Base-by-base conservation (phyloP, 2,113 vertebrate genomes). In the Chiloscyllium plagiosum region DNA sequence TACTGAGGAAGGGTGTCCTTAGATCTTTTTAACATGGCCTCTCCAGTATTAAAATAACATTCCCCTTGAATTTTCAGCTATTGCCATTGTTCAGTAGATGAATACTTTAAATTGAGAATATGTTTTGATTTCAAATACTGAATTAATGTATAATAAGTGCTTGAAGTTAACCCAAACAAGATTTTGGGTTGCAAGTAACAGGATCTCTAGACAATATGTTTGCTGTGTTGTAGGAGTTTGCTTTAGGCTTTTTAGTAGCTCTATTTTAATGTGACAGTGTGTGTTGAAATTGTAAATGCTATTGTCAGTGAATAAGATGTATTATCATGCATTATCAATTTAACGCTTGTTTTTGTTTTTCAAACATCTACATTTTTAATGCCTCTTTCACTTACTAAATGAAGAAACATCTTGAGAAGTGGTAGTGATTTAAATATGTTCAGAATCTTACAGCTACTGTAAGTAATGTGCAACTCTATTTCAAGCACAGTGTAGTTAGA, bases 21-120 rank as follows among this genome's bases (percentile, higher is more conserved):
- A 24, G 42, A 42, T 95, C 68, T 95, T 76, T 72, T 68, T 76
- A 52, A 29, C 50, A 95, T 47, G 5, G 69, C 50, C 26, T 70
- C 42, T 95, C 94, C 69, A 95, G 94, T 72, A 52, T 76, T 72
- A 72, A 72, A 95, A 95, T 50, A 95, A 72, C 37, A 29, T 95
- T 52, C 47, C 26, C 94, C 52, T 70, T 72, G 68, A 95, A 72
- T 72, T 95, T 69, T 95, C 94, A 52, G 94, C 94, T 50, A 12
- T 13, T 72, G 20, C 94, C 37, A 95, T 95, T 95, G 94, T 50
- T 47, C 3, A 3, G n/a, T 61, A 50, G 69, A 22, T 12, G 17
- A 87, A 94, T 94, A 47, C 26, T 47, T 94, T 68, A 76, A 95
- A 95, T 50, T 29, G 94, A 76, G 69, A 72, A 95, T 72, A 42